A percentile compares a stretch with the other conserved stretches of the same genome.
These are phyloP conservation scores for Thera obeliscata DNA, from an alignment of 2,888 invertebrate genomes.

Conservation along the genomic window DNA sequence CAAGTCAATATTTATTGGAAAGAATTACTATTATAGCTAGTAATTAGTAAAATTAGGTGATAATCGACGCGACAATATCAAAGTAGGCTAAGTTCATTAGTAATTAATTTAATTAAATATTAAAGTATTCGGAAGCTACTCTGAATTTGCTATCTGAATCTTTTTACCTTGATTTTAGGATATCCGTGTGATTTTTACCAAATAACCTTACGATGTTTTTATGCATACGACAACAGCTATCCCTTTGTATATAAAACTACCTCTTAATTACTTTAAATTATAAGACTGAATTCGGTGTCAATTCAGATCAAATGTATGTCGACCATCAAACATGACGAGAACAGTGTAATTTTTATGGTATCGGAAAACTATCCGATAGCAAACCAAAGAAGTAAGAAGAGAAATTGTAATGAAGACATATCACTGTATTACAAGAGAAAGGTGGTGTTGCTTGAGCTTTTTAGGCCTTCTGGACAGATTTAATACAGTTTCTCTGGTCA, in stretches of 20 bases:
- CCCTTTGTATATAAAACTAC: slow-evolving; percentile 69
- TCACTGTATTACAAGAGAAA: slow-evolving; percentile 19
- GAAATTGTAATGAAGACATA: slow-evolving; percentile 29
- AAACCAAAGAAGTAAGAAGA: neutral
- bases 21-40: slow-evolving; percentile 22
- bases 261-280: slow-evolving; percentile 71
- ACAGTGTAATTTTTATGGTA: slow-evolving; percentile 20
- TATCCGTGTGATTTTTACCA: slow-evolving; percentile 30
- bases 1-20: slow-evolving; percentile 43
- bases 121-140: slow-evolving; percentile 43
- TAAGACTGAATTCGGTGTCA: slow-evolving; percentile 85
- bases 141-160: slow-evolving; percentile 21
- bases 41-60: slow-evolving; percentile 61
- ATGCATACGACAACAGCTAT: slow-evolving; percentile 23
- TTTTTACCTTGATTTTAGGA: slow-evolving; percentile 39
- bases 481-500: slow-evolving; percentile 1
- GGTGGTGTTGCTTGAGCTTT: slow-evolving; percentile 24
- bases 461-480: slow-evolving; percentile 3
- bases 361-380: slow-evolving; percentile 1
- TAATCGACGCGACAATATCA: slow-evolving; percentile 81
- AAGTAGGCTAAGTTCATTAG: slow-evolving; percentile 67
- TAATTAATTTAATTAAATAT: slow-evolving; percentile 46
- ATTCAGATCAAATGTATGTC: slow-evolving; percentile 67
- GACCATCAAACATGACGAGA: slow-evolving; percentile 45
- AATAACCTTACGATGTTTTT: slow-evolving; percentile 32